phyloP scores from a whole-genome alignment of 2,888 invertebrate genomes.

The Pecten maximus region DNA sequence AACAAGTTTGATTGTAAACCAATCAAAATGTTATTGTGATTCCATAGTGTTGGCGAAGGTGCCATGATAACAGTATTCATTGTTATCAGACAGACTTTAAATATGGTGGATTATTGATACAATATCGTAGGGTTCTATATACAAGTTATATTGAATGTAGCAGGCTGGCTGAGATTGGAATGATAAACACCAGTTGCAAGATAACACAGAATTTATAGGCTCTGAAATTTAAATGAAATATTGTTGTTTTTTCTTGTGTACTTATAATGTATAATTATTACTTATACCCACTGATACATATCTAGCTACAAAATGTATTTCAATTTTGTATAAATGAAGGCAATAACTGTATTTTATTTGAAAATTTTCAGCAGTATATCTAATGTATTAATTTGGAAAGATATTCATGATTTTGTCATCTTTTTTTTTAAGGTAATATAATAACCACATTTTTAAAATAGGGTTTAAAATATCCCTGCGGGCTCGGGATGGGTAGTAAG shows the following conservation, averaged over 20 bases:
- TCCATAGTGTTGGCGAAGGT: not conserved
- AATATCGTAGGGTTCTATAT: not conserved
- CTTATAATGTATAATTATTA: no score
- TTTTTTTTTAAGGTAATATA: no score
- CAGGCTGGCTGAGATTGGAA: not conserved
- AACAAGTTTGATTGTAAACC: not conserved
- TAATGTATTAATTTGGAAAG: no score
- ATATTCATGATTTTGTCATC: no score
- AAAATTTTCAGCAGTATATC: no score
- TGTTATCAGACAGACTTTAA: not conserved
- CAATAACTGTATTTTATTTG: no score
- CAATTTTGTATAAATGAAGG: no score
- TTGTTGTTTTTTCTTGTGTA: not conserved
- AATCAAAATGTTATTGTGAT: slow-evolving; percentile 33
- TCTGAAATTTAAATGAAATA: not conserved
- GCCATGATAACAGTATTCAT: not conserved
- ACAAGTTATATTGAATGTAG: not conserved
- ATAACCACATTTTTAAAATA: no score
- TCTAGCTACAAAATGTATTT: no score
- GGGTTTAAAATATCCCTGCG: no score
- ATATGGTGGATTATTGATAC: not conserved
- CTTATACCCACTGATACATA: no score
- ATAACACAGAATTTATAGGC: not conserved
- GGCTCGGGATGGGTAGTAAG: no score
- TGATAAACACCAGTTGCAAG: not conserved